Conservation (phyloP, 2,113 vertebrate species). For the Trematomus loennbergii region DNA sequence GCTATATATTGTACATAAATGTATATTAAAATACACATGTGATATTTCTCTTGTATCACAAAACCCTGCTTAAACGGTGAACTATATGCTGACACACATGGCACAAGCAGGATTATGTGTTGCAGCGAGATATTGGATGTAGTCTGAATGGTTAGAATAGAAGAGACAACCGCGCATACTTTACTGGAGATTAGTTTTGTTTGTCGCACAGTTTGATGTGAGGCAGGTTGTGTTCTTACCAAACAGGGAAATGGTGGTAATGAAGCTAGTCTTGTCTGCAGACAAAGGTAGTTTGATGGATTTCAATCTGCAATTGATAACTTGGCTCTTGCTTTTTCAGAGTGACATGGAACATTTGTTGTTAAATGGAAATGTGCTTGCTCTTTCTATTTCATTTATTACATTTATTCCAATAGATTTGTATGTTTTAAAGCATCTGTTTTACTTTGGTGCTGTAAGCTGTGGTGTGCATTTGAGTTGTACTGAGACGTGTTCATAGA, state of each 20-base stretch:
- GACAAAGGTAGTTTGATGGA: neutral
- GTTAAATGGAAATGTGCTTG: constrained; percentile 5
- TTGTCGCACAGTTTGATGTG: neutral
- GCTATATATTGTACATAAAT: neutral
- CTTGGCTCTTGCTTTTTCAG: too few relatives aligned
- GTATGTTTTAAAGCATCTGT: neutral
- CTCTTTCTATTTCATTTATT: neutral
- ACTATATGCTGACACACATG: neutral
- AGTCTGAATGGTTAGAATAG: neutral
- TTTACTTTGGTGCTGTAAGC: neutral
- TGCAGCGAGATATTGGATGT: neutral
- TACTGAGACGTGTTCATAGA: neutral
- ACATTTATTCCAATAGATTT: neutral
- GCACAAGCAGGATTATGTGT: neutral
- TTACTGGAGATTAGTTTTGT: neutral
- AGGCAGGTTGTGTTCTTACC: neutral
- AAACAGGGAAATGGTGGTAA: neutral
- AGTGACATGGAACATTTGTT: neutral
- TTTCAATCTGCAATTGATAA: too few relatives aligned
- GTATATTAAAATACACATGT: neutral
- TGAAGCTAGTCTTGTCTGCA: constrained; percentile 28
- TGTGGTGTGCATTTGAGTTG: neutral
- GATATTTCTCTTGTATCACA: neutral
- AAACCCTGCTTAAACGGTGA: neutral
- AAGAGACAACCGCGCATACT: neutral